phyloP scores from a whole-genome alignment of 2,888 invertebrate species.

The Psococerastis gibbosa region DNA sequence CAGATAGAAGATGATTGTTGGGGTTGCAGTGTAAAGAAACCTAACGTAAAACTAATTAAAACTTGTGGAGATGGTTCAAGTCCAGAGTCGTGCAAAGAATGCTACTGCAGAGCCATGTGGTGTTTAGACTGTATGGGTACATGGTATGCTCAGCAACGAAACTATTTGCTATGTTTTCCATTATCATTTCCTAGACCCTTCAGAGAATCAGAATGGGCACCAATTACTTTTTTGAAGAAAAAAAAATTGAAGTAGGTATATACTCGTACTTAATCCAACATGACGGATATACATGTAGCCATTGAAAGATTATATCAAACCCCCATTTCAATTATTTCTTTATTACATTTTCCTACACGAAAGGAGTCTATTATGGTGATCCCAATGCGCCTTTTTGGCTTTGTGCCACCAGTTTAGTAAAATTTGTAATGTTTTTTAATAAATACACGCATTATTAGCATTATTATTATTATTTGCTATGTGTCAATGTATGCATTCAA shows the following conservation, averaged over 20 bases:
- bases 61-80: constrained; percentile 33
- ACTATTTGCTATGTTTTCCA: not conserved
- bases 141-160: constrained; percentile 32
- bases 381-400: too few relatives aligned
- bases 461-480: too few relatives aligned
- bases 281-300: too few relatives aligned
- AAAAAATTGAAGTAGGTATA: too few relatives aligned
- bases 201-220: not conserved
- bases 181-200: not conserved
- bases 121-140: constrained; percentile 67
- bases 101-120: constrained; percentile 77
- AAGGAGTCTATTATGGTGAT: too few relatives aligned
- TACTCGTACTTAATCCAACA: too few relatives aligned
- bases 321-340: too few relatives aligned
- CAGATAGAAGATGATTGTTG: constrained; percentile 67
- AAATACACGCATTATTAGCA: constrained; percentile 10
- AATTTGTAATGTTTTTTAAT: constrained; percentile 8
- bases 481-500: too few relatives aligned
- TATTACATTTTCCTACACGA: too few relatives aligned
- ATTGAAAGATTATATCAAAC: too few relatives aligned
- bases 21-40: constrained; percentile 64
- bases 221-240: too few relatives aligned
- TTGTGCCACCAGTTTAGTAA: too few relatives aligned
- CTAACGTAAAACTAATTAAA: constrained; percentile 62
- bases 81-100: constrained; percentile 24